Conservation (phyloP, 2,113 vertebrate genomes). For the Stegostoma tigrinum region DNA sequence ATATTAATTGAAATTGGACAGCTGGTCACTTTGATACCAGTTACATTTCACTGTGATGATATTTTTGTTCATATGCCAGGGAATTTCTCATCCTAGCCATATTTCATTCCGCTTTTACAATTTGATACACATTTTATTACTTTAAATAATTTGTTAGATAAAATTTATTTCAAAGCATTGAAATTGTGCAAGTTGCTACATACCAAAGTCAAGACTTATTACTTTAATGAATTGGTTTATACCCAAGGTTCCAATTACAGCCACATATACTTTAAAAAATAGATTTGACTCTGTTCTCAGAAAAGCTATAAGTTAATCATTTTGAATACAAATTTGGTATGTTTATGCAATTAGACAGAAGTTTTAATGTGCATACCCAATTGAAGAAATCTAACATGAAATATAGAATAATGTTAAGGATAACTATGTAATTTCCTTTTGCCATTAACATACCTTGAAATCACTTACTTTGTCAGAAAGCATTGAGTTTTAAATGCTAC, state of each 20-base stretch:
- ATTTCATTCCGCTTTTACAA: not conserved
- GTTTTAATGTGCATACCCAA: too few species aligned
- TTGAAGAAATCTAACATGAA: too few species aligned
- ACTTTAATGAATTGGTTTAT: not conserved
- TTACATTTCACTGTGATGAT: not conserved
- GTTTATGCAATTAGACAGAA: too few species aligned
- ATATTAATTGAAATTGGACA: not conserved
- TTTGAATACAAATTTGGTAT: not conserved
- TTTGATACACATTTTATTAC: not conserved
- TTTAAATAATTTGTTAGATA: not conserved
- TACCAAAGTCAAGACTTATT: not conserved
- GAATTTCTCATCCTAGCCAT: not conserved
- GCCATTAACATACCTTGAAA: not conserved
- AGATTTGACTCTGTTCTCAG: not conserved
- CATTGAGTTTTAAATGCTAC: too few species aligned
- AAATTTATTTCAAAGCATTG: not conserved
- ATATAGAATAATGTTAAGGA: too few species aligned
- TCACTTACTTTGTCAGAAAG: not conserved
- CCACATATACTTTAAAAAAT: not conserved
- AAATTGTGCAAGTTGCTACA: not conserved
- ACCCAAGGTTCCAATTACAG: not conserved
- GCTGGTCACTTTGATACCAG: not conserved
- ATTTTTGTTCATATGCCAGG: not conserved
- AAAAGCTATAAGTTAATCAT: not conserved
- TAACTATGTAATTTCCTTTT: too few species aligned